Evolutionary conservation across 2,888 invertebrate species (phyloP).

Genomic region (Hyposoter dolosus): DNA sequence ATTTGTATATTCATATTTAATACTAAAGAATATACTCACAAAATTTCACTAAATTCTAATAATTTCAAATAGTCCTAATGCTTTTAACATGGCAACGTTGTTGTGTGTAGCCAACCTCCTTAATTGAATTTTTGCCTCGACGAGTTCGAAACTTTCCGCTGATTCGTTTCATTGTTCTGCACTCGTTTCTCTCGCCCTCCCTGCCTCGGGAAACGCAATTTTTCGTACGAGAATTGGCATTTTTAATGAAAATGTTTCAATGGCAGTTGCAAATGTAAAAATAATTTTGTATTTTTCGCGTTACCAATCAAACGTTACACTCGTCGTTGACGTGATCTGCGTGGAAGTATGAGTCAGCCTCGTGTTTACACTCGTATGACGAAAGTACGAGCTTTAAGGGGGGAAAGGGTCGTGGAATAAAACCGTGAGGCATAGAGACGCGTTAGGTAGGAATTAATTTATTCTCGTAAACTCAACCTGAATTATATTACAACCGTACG

Average conservation of each 20-base stretch:
- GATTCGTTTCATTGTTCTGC: no score
- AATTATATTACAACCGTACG: conserved; percentile 58
- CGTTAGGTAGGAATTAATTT: conserved; percentile 47
- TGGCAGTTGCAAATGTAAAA: not conserved
- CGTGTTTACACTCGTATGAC: conserved; percentile 53
- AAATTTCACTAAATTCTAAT: no score
- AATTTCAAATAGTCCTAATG: no score
- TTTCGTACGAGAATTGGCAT: no score
- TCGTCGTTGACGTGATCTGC: not conserved
- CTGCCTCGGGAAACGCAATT: no score
- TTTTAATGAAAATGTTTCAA: not conserved
- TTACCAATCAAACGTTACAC: not conserved
- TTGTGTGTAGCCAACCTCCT: no score
- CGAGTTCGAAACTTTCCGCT: no score
- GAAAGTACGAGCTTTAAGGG: conserved; percentile 16
- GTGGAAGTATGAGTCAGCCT: conserved; percentile 49
- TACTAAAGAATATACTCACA: no score
- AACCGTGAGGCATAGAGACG: not conserved
- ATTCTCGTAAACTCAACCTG: conserved; percentile 53
- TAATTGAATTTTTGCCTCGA: no score
- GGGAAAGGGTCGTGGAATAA: not conserved
- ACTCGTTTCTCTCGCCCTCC: no score
- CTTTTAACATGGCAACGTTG: no score
- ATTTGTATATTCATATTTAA: no score
- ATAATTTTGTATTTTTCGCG: not conserved